Base-by-base conservation (phyloP, 2,888 invertebrate species). In the Dolichopus griseipennis region DNA sequence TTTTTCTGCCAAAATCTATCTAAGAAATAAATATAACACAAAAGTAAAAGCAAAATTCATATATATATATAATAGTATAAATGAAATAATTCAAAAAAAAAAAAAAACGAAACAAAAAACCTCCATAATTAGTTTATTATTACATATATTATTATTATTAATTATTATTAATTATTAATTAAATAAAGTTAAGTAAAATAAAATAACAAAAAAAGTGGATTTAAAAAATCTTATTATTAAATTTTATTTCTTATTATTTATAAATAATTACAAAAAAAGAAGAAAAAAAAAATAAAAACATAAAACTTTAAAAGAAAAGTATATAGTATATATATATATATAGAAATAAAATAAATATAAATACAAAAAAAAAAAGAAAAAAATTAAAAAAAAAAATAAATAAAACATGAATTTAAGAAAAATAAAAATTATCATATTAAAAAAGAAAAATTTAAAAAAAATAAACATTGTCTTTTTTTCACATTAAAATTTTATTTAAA, bases 401-500 rank as follows among this genome's bases (percentile, higher is more conserved):
- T 12, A 52, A 52, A 52, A 37, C 37, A 52, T 52, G 52, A 52
- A 52, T 52, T 52, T 52, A 52, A 52, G 52, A 52, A 52, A 52
- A 52, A 52, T 52, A 52, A 52, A 52, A 52, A 52, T 52, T 52
- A 52, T 52, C 52, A 52, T 52, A 52, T 52, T 52, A 52, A 52
- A 52, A 52, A 52, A 52, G 37, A 37, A 37, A 34, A 10, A 37
- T 52, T 18, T 3, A 52, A 52, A 52, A 52, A 52, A 52, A 52
- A 52, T 12, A 52, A 18, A 52, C 2, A 52, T 52, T 4, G n/a
- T 52, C 15, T 7, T 27, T 27, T 27, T 5, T 27, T 27, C 27
- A n/a, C n/a, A n/a, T n/a, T n/a, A n/a, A n/a, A n/a, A n/a, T n/a
- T n/a, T n/a, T n/a, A n/a, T n/a, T n/a, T n/a, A n/a, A n/a, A n/a